These are phyloP conservation scores for Liparis tanakae DNA, from an alignment of 2,797 vertebrate genomes.

Conservation along the genomic window DNA sequence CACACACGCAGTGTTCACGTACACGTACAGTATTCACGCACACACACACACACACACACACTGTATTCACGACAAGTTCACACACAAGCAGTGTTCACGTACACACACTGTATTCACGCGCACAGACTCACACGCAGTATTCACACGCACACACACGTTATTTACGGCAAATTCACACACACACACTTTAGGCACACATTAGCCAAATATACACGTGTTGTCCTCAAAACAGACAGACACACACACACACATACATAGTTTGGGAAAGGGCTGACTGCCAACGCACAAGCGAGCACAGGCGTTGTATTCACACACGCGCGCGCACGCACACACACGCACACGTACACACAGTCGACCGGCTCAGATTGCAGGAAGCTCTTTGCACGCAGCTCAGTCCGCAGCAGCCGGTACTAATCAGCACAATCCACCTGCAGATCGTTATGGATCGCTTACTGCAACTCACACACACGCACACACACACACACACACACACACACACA, in stretches of 20 bases:
- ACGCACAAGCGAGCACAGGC: constrained; percentile 26
- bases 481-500: constrained; percentile 18
- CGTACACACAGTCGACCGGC: constrained; percentile 56
- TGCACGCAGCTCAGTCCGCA: constrained; percentile 84
- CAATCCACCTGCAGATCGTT: constrained; percentile 87
- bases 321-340: constrained; percentile 22
- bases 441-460: constrained; percentile 82
- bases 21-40: neutral
- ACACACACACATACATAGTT: constrained; percentile 56
- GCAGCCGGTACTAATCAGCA: constrained; percentile 87
- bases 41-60: constrained; percentile 44
- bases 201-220: constrained; percentile 49
- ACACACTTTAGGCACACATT: constrained; percentile 35
- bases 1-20: no score
- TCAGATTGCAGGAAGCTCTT: constrained; percentile 87
- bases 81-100: constrained; percentile 27
- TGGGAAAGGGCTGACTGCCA: constrained; percentile 58
- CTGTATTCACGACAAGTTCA: constrained; percentile 6
- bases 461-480: constrained; percentile 38
- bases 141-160: constrained; percentile 33
- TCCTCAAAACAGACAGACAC: constrained; percentile 62
- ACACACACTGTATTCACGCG: constrained; percentile 25
- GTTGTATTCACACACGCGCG: constrained; percentile 2
- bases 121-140: constrained; percentile 18
- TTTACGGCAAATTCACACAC: neutral